Percentiles rank a stretch among this genome's conserved stretches.
Evolutionary conservation across 2,113 vertebrate genomes (phyloP).

Genomic region (Rallus limicola): DNA sequence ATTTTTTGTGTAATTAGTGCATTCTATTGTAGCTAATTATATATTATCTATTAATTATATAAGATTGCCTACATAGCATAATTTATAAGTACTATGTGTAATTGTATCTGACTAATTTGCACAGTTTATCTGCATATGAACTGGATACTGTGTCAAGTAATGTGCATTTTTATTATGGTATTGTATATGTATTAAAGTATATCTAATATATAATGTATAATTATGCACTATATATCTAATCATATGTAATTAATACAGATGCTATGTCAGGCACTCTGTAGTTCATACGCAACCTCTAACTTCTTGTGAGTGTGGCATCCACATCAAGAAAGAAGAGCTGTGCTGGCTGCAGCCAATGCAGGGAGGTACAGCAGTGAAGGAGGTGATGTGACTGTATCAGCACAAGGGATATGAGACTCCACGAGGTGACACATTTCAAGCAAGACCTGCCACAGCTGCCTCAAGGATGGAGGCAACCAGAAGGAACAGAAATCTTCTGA

Average conservation of each 20-base stretch:
- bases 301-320: not conserved
- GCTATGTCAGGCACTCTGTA: not conserved
- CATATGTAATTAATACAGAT: not conserved
- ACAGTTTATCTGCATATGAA: not conserved
- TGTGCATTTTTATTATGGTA: not conserved
- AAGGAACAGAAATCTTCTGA: not conserved
- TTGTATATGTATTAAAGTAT: not conserved
- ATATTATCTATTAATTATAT: not conserved
- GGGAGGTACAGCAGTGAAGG: not conserved
- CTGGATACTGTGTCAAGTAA: not conserved
- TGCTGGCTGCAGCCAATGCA: not conserved
- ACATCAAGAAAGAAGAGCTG: not conserved
- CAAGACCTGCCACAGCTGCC: not conserved
- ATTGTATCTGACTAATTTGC: not conserved
- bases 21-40: not conserved
- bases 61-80: not conserved
- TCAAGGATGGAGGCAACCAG: not conserved
- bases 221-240: not conserved
- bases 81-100: not conserved
- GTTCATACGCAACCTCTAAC: fast-evolving
- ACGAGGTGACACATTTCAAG: not conserved
- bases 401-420: not conserved
- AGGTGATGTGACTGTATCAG: not conserved
- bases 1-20: not conserved
- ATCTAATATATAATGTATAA: not conserved